Evolutionary conservation across 2,113 vertebrate genomes (phyloP).

Genomic region (Thinocorus orbignyianus): DNA sequence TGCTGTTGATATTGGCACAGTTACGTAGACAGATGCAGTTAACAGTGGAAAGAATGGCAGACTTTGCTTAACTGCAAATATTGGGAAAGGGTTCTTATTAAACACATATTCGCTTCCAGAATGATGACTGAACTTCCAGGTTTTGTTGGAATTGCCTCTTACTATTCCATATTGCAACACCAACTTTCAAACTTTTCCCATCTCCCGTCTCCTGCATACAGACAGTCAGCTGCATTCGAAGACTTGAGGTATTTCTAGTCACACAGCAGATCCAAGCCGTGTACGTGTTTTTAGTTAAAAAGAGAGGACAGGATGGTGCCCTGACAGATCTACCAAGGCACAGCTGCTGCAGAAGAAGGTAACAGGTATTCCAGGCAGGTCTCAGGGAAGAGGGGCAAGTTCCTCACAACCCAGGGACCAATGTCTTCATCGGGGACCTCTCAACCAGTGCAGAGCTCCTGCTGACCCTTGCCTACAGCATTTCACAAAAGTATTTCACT

Average conservation of each 20-base stretch:
- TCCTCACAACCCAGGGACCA: neutral
- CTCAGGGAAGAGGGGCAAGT: neutral
- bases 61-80: conserved; percentile 23
- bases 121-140: conserved; percentile 61
- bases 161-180: neutral
- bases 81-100: conserved; percentile 70
- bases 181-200: neutral
- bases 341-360: neutral
- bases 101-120: conserved; percentile 65
- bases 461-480: neutral
- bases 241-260: neutral
- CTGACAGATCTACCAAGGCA: neutral
- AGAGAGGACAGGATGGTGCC: neutral
- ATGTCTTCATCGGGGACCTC: neutral
- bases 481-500: neutral
- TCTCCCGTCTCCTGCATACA: neutral
- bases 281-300: neutral
- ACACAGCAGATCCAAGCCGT: neutral
- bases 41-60: neutral
- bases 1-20: neutral
- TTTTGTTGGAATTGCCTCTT: conserved; percentile 53
- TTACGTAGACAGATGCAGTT: neutral
- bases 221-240: neutral
- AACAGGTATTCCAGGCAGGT: neutral
- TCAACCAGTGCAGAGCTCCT: neutral